phyloP scores from a whole-genome alignment of 1,140 invertebrate genomes.

The Pseudobourletiella spinata region DNA sequence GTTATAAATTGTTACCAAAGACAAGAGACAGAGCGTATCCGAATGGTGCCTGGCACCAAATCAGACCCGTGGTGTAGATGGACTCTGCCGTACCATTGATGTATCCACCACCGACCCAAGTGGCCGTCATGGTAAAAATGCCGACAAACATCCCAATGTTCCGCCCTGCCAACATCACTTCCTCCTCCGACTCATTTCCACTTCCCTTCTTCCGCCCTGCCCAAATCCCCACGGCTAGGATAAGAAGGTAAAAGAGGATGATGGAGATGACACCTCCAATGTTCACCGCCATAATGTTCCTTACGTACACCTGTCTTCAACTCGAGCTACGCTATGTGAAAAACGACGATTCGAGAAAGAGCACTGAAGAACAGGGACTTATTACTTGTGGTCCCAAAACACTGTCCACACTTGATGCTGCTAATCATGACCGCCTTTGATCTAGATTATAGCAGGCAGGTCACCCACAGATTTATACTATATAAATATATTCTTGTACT shows the following conservation, averaged over 20 bases:
- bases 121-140: constrained; percentile 66
- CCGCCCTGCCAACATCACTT: constrained; percentile 66
- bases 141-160: constrained; percentile 68
- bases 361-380: no score
- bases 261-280: constrained; percentile 57
- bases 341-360: no score
- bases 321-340: no score
- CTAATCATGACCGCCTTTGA: no score
- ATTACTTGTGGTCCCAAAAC: no score
- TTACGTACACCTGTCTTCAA: neutral
- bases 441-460: no score
- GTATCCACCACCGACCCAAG: constrained; percentile 64
- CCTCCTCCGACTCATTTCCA: no score
- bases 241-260: constrained; percentile 58
- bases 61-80: constrained; percentile 57
- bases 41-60: constrained; percentile 71
- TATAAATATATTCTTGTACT: no score
- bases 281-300: constrained; percentile 42
- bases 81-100: constrained; percentile 73
- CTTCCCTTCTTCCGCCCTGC: constrained; percentile 53
- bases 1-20: constrained; percentile 57
- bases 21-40: constrained; percentile 69
- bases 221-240: constrained; percentile 64
- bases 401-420: no score
- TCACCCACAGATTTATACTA: no score